A percentile compares a stretch with the other conserved stretches of the same genome.
These are phyloP conservation scores for Torymus texanus DNA, from an alignment of 2,888 invertebrate genomes.

Conservation along the genomic window DNA sequence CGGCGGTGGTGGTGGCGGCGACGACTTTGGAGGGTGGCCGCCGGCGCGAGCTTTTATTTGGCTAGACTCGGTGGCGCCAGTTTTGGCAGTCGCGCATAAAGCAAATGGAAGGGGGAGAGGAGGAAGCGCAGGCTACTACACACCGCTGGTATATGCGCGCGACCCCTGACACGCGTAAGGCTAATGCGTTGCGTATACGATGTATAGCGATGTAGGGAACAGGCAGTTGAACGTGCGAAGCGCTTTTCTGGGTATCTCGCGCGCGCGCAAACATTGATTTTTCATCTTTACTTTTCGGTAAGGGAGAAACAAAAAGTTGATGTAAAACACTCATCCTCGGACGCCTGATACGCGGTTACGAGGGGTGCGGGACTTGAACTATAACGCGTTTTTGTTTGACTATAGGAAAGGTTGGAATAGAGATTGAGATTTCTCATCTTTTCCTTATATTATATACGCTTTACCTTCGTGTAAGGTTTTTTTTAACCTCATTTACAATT, in stretches of 20 bases:
- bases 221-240: not conserved
- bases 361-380: too few relatives aligned
- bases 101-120: not conserved
- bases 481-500: too few relatives aligned
- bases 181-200: conserved; percentile 27
- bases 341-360: too few relatives aligned
- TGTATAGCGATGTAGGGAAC: too few relatives aligned
- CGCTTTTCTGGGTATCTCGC: not conserved
- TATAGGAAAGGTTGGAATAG: too few relatives aligned
- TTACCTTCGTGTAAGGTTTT: too few relatives aligned
- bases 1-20: not conserved
- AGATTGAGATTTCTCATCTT: too few relatives aligned
- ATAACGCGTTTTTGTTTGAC: too few relatives aligned
- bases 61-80: conserved; percentile 69
- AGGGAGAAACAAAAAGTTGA: too few relatives aligned
- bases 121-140: not conserved
- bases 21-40: conserved; percentile 1
- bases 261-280: conserved; percentile 43
- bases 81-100: conserved; percentile 35
- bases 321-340: too few relatives aligned
- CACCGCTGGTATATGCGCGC: too few relatives aligned
- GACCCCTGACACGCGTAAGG: conserved; percentile 16
- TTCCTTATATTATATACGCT: too few relatives aligned
- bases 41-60: conserved; percentile 68
- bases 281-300: conserved; percentile 7